Percentiles rank a stretch among this genome's conserved stretches.
These are phyloP conservation scores for Molossus molossus DNA, from an alignment of 2,797 vertebrate genomes.

Conservation along the genomic window DNA sequence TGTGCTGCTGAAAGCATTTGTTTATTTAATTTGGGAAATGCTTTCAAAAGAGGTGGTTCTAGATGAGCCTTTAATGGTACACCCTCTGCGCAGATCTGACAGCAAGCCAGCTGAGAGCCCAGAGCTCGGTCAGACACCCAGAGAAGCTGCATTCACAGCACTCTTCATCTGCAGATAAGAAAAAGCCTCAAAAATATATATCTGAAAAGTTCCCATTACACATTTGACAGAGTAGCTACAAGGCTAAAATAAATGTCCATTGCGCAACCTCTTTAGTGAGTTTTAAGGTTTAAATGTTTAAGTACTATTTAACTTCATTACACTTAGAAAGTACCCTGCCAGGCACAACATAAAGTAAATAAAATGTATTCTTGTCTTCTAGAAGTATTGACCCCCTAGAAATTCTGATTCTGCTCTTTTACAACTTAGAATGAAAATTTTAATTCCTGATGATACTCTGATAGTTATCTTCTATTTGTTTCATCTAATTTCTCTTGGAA, in stretches of 20 bases:
- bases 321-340: neutral
- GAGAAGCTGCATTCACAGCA: neutral
- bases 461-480: neutral
- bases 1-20: constrained; percentile 46
- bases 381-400: neutral
- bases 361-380: neutral
- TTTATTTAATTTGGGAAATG: constrained; percentile 55
- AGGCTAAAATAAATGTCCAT: neutral
- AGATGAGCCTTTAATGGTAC: constrained; percentile 36
- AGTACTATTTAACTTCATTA: constrained; percentile 30
- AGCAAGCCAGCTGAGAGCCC: neutral
- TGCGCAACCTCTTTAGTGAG: neutral
- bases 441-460: neutral
- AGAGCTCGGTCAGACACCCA: neutral
- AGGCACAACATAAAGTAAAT: neutral
- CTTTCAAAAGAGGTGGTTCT: constrained; percentile 43
- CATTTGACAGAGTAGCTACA: constrained; percentile 21
- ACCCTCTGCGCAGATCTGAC: constrained; percentile 20
- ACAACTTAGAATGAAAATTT: constrained; percentile 13
- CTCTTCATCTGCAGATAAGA: constrained; percentile 52
- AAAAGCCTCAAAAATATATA: constrained; percentile 24
- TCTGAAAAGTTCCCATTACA: constrained; percentile 40
- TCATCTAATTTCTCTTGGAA: constrained; percentile 16
- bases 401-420: neutral
- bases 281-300: neutral